These are phyloP conservation scores for Sylvia borin DNA, from an alignment of 2,797 vertebrate genomes.

Conservation along the genomic window DNA sequence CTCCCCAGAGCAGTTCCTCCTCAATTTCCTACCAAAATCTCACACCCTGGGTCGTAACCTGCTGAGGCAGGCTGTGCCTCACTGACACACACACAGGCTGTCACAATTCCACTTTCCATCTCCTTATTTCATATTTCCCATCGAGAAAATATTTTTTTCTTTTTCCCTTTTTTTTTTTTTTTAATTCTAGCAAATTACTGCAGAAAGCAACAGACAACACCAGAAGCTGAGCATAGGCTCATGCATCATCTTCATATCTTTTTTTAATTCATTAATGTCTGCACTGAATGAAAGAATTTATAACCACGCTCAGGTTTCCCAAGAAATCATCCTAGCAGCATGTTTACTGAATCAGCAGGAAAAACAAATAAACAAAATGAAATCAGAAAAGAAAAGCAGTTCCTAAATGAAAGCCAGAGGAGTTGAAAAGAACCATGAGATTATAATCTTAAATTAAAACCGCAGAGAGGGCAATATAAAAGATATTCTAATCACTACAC, in stretches of 20 bases:
- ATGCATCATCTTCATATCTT: background rate
- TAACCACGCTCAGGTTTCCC: background rate
- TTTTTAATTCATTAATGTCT: slow-evolving; percentile 14
- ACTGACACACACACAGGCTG: background rate
- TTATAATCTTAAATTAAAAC: slow-evolving; percentile 70
- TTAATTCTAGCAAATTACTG: background rate
- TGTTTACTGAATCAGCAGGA: slow-evolving; percentile 49
- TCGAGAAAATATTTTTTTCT: background rate
- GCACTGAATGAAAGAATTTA: slow-evolving; percentile 11
- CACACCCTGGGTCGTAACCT: background rate
- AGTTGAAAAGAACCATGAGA: slow-evolving; percentile 24
- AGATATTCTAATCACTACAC: slow-evolving; percentile 64
- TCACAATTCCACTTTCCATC: background rate
- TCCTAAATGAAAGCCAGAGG: slow-evolving; percentile 29
- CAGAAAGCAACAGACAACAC: background rate
- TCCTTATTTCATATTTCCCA: background rate
- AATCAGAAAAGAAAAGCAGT: slow-evolving; percentile 21
- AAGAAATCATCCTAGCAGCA: slow-evolving; percentile 24
- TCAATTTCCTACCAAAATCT: background rate
- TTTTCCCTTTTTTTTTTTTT: background rate
- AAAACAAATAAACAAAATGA: slow-evolving; percentile 25
- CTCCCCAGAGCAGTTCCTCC: background rate
- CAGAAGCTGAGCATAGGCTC: background rate
- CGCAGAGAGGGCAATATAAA: slow-evolving; percentile 32
- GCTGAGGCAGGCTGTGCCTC: background rate